Evolutionary conservation across 1,140 invertebrate species (phyloP).

Genomic region (Popillia japonica): DNA sequence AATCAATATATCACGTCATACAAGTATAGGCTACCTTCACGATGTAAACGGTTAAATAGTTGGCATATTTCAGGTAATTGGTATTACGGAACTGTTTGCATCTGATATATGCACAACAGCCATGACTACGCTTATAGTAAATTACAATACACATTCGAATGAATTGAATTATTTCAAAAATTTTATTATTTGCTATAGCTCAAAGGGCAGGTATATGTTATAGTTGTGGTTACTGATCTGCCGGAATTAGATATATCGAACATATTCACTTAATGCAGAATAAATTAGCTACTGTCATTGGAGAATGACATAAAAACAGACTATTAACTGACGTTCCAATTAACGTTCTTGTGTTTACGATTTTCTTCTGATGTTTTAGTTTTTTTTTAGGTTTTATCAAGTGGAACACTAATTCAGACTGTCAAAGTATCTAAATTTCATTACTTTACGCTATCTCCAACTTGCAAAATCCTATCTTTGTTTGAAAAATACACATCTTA

Average conservation of each 20-base stretch:
- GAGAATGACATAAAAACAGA: not conserved
- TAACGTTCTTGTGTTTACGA: not conserved
- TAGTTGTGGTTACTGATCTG: not conserved
- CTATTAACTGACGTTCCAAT: not conserved
- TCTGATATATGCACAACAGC: not conserved
- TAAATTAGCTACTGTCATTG: not conserved
- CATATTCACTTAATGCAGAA: not conserved
- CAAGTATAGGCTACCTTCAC: not conserved
- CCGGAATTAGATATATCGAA: not conserved
- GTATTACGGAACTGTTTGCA: not conserved
- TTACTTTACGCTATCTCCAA: not conserved
- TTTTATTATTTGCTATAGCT: not conserved
- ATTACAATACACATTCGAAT: not conserved
- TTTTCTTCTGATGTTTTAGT: not conserved
- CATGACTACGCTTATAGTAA: not conserved
- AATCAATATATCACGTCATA: not conserved
- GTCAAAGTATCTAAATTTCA: not conserved
- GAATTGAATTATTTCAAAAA: not conserved
- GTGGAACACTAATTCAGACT: not conserved
- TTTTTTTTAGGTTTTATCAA: not conserved
- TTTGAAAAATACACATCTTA: too few species aligned
- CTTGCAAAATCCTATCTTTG: not conserved
- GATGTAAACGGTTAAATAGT: conserved; percentile 1
- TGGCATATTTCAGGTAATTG: conserved; percentile 7
- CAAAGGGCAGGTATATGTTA: not conserved